These are phyloP conservation scores for Cryptoprocta ferox DNA, from an alignment of 2,797 vertebrate genomes.

Conservation along the genomic window DNA sequence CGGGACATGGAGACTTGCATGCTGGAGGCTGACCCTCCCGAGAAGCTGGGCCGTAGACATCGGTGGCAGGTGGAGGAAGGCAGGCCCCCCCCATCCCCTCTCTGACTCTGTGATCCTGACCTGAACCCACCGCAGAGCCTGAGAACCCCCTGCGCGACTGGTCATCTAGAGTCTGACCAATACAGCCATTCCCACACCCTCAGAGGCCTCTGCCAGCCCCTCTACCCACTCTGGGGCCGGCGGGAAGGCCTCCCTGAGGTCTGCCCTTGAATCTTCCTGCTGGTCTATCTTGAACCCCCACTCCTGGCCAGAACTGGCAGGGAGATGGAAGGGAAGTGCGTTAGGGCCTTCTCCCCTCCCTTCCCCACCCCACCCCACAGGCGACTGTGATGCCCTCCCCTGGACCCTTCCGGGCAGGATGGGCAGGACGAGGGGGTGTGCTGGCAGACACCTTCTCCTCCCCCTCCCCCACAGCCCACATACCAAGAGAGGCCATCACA, in stretches of 20 bases:
- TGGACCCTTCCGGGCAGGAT: neutral
- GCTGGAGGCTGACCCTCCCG: neutral
- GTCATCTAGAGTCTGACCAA: neutral
- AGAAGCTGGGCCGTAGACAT: neutral
- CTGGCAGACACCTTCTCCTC: neutral
- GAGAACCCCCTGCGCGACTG: neutral
- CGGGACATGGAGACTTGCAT: neutral
- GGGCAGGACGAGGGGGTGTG: neutral
- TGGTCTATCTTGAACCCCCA: neutral
- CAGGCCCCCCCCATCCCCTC: neutral
- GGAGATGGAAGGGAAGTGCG: neutral
- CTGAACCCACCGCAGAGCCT: neutral
- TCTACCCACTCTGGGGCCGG: neutral
- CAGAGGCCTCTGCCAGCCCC: neutral
- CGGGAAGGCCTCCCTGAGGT: neutral
- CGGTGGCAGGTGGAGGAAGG: neutral
- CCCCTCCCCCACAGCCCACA: neutral
- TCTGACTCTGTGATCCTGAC: neutral
- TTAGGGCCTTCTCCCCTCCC: neutral
- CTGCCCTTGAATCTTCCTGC: neutral
- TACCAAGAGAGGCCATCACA: neutral
- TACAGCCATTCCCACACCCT: neutral
- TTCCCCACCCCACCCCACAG: neutral
- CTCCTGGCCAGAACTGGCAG: neutral
- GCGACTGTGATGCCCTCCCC: neutral